Evolutionary conservation across 2,888 invertebrate species (phyloP).

Genomic region (Brachyptera risi): DNA sequence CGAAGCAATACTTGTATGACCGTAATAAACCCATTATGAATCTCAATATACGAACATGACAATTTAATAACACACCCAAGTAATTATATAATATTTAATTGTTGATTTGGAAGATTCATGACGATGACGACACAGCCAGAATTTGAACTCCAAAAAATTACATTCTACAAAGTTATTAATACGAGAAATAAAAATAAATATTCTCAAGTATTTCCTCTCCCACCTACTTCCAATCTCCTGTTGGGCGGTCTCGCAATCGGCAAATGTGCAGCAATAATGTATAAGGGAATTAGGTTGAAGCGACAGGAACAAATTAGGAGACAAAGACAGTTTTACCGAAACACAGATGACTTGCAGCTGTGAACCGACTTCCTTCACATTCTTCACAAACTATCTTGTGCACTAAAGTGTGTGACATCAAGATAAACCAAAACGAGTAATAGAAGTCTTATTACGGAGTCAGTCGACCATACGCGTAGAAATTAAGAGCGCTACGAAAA

Average conservation of each 20-base stretch:
- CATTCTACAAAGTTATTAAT: no score
- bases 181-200: background rate
- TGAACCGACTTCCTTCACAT: background rate
- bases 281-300: constrained; percentile 26
- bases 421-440: constrained; percentile 9
- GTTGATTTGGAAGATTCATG: no score
- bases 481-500: constrained; percentile 4
- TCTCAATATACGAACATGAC: no score
- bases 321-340: constrained; percentile 8
- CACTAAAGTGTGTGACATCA: no score
- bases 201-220: background rate
- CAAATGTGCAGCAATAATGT: constrained; percentile 23
- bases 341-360: constrained; percentile 29
- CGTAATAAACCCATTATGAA: no score
- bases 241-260: background rate
- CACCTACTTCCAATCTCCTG: background rate
- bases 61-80: no score
- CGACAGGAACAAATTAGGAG: constrained; percentile 29
- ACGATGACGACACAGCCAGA: background rate
- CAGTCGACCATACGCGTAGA: constrained; percentile 14
- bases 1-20: no score
- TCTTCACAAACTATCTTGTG: constrained; percentile 1
- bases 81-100: no score
- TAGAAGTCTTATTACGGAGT: constrained; percentile 23
- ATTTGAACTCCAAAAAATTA: background rate